phyloP scores from a whole-genome alignment of 2,113 vertebrate species.

The Gymnorhina tibicen region DNA sequence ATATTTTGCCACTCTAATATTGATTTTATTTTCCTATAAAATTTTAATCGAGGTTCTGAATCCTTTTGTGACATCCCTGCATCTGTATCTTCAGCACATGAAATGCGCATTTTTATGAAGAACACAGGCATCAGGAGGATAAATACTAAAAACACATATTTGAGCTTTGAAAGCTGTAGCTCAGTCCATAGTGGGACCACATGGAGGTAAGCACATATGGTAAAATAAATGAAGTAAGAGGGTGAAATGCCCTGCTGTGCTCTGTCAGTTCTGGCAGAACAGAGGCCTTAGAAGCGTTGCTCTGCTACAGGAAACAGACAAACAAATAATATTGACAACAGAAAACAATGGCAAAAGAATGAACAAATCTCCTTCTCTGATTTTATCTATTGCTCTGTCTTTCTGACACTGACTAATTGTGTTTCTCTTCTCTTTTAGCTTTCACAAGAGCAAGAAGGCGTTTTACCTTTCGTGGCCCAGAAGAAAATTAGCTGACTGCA shows the following conservation, averaged over 20 bases:
- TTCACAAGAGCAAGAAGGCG: background rate
- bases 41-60: background rate
- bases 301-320: background rate
- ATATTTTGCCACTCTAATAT: background rate
- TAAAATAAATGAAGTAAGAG: background rate
- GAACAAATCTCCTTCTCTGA: background rate
- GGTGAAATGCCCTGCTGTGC: background rate
- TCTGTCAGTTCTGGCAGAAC: background rate
- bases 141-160: background rate
- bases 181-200: background rate
- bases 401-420: background rate
- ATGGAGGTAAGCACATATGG: background rate
- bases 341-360: background rate
- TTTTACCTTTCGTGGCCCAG: background rate
- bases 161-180: background rate
- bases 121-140: background rate
- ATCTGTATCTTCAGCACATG: background rate
- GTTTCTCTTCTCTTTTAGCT: background rate
- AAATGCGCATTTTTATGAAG: background rate
- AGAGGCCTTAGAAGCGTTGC: background rate
- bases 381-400: background rate
- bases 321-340: background rate
- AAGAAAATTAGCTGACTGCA: background rate
- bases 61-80: background rate
- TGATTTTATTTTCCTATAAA: slow-evolving; percentile 5